Conservation (phyloP, 2,888 invertebrate genomes). For the Chironomus tentans region DNA sequence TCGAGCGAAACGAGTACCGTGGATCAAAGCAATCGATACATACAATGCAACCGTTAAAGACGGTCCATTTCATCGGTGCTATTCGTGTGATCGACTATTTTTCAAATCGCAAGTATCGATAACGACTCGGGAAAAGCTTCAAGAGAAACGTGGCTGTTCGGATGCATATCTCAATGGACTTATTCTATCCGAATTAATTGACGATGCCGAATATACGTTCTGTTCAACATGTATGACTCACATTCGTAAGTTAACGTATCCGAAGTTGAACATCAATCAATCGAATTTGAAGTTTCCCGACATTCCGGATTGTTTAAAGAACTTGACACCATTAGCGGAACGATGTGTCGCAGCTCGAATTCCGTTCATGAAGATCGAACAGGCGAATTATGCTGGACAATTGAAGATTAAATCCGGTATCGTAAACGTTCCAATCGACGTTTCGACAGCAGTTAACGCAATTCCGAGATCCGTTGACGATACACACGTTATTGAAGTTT, state of each 20-base stretch:
- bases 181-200: background rate
- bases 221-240: background rate
- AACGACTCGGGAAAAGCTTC: background rate
- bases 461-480: background rate
- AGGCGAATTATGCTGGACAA: background rate
- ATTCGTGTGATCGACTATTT: background rate
- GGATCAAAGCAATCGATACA: background rate
- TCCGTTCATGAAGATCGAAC: too few species aligned
- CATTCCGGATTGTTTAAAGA: too few species aligned
- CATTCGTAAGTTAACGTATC: background rate
- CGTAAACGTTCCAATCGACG: background rate
- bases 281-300: too few species aligned
- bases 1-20: background rate
- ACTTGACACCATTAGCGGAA: too few species aligned
- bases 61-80: background rate
- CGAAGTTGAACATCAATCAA: background rate
- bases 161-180: background rate
- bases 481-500: background rate
- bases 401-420: background rate
- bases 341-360: too few species aligned
- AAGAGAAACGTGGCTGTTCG: background rate
- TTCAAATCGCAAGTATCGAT: background rate
- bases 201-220: too few species aligned
- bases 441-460: background rate
- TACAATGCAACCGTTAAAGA: background rate